Conservation (phyloP, 2,888 invertebrate genomes). For the Drosophila paramelanica region DNA sequence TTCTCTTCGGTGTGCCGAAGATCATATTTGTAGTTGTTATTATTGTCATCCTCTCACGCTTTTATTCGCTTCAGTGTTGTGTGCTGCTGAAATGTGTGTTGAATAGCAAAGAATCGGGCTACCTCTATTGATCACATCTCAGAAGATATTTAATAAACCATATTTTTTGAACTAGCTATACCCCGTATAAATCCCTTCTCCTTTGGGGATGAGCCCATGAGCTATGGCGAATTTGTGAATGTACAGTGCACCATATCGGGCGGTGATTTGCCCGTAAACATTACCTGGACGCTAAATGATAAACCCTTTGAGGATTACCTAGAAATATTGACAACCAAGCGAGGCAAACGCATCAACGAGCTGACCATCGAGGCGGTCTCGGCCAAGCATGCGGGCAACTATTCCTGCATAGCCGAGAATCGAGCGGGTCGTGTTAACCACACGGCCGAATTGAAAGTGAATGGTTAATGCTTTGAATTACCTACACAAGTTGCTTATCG, state of each 20-base stretch:
- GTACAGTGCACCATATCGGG: constrained; percentile 86
- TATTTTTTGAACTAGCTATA: constrained; percentile 86
- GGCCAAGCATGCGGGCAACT: constrained; percentile 90
- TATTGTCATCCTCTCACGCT: neutral
- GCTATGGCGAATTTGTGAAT: constrained; percentile 88
- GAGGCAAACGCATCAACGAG: constrained; percentile 86
- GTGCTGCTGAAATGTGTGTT: constrained; percentile 43
- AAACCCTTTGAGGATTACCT: constrained; percentile 84
- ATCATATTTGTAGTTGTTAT: constrained; percentile 16
- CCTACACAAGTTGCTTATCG: constrained; percentile 15
- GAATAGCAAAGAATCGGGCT: constrained; percentile 5
- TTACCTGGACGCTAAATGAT: constrained; percentile 87
- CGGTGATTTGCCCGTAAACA: constrained; percentile 87
- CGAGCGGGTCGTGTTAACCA: constrained; percentile 89
- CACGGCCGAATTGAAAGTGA: constrained; percentile 90
- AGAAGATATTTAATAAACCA: neutral
- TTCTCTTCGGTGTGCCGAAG: constrained; percentile 24
- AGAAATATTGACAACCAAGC: constrained; percentile 82
- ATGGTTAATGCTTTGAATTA: constrained; percentile 86
- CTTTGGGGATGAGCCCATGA: constrained; percentile 90
- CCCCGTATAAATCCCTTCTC: constrained; percentile 91
- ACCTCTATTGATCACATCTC: neutral
- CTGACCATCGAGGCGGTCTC: constrained; percentile 89
- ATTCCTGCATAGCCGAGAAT: constrained; percentile 91
- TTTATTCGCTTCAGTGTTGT: constrained; percentile 19